Percentiles rank a stretch among this genome's conserved stretches.
Conservation (phyloP, 2,888 invertebrate genomes). For the Coenonympha arcania region DNA sequence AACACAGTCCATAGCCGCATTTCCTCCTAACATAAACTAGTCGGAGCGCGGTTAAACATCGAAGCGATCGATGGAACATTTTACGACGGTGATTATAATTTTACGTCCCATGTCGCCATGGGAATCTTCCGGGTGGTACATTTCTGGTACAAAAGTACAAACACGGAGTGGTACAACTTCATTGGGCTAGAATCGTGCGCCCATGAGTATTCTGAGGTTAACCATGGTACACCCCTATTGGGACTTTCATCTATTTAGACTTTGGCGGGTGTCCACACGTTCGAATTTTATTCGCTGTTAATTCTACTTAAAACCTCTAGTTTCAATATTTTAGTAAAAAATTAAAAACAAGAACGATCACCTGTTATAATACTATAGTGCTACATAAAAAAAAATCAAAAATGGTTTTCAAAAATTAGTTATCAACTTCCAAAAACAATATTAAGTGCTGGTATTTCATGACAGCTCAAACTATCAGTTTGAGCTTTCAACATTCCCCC, state of each 20-base stretch:
- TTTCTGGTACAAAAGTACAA: slow-evolving; percentile 27
- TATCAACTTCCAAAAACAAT: too few relatives aligned
- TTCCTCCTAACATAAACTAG: slow-evolving; percentile 1
- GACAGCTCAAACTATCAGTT: too few relatives aligned
- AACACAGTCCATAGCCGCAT: background rate
- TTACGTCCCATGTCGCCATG: slow-evolving; percentile 21
- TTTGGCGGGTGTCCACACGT: background rate
- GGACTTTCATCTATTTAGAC: slow-evolving; percentile 5
- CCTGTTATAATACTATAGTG: too few relatives aligned
- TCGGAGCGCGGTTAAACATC: slow-evolving; percentile 5
- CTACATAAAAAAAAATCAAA: too few relatives aligned
- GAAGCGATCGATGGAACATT: slow-evolving; percentile 12
- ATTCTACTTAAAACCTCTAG: too few relatives aligned
- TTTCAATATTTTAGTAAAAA: too few relatives aligned
- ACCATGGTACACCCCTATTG: slow-evolving; percentile 28
- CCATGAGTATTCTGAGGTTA: slow-evolving; percentile 42
- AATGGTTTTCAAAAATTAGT: too few relatives aligned
- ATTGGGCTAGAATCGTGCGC: slow-evolving; percentile 47
- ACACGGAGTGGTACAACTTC: slow-evolving; percentile 43
- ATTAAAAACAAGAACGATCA: too few relatives aligned
- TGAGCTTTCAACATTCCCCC: too few relatives aligned
- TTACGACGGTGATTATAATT: slow-evolving; percentile 19
- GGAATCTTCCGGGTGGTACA: slow-evolving; percentile 26
- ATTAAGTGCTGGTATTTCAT: too few relatives aligned
- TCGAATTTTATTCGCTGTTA: too few relatives aligned